Base-by-base conservation (phyloP, 2,113 vertebrate genomes). In the Hippocampus barbouri region DNA sequence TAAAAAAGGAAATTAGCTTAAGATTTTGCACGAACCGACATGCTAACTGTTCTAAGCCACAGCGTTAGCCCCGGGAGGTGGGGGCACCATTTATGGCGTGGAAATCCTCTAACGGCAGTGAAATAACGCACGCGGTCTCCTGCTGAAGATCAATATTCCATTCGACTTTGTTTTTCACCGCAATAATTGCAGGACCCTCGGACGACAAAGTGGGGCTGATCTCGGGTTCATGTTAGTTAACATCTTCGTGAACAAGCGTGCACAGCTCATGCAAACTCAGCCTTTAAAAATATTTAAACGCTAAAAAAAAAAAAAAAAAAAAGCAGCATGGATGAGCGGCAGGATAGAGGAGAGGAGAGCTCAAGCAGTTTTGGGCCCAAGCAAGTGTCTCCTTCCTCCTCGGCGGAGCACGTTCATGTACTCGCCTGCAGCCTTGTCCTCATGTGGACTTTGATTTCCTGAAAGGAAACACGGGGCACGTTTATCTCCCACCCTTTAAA, bases 131-230 rank as follows among this genome's bases (percentile, higher is more conserved):
- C 25, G 56, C 47, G 70, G 79, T 72, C 73, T 34, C 47, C 61
- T 60, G 1, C 63, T 56, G 74, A 76, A 75, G 51, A 72, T 72
- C 77, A 74, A 59, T 63, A 69, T 56, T 75, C 30, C 75, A 3
- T 38, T 59, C 63, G 30, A 41, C 67, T 69, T 43, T 41, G 49
- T 49, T 65, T 72, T 77, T 30, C 64, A 68, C 54, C 57, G 73
- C 69, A 78, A 81, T 84, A 81, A 87, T 73, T 76, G 79, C 67
- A 71, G 73, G 69, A 70, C 61, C 73, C 53, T 38, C 38, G 23
- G 65, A 68, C 59, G 41, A 47, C 64, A 71, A 63, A 78, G 69
- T 21, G 12, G 0, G 18, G 20, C 6, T 64, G 70, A 83, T 71
- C 75, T 66, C 18, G 0, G 41, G 3, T 62, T 38, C 5, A 8